phyloP scores from a whole-genome alignment of 2,888 invertebrate species.

The Acholoe squamosa region DNA sequence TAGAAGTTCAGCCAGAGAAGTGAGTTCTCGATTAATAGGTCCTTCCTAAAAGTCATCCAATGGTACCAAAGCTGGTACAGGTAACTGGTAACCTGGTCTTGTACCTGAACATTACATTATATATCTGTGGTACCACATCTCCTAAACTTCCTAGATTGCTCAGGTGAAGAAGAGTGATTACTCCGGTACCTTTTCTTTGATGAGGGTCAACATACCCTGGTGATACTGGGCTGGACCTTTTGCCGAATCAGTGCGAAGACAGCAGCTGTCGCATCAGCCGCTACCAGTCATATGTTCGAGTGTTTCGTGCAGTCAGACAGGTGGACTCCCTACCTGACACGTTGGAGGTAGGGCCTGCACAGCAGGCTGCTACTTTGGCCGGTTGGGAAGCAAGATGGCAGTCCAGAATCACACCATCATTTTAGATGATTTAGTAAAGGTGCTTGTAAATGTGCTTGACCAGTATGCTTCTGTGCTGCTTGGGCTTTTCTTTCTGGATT shows the following conservation, averaged over 20 bases:
- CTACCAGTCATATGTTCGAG: not conserved
- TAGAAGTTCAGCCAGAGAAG: not conserved
- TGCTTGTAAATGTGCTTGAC: conserved; percentile 56
- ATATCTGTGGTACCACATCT: not conserved
- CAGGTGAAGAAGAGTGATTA: not conserved
- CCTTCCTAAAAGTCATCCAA: not conserved
- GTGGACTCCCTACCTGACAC: conserved; percentile 69
- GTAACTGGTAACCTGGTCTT: too few species aligned
- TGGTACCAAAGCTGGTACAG: not conserved
- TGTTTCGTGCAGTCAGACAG: not conserved
- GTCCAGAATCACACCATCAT: conserved; percentile 3
- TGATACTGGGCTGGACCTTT: not conserved
- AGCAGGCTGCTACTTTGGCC: conserved; percentile 60
- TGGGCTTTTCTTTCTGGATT: conserved; percentile 51
- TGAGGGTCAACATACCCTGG: conserved; percentile 13
- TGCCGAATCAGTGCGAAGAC: conserved; percentile 54
- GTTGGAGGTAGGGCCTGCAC: conserved; percentile 70
- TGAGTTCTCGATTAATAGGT: conserved; percentile 2
- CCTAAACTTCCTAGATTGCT: conserved; percentile 25
- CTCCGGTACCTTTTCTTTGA: not conserved
- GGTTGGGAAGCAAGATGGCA: conserved; percentile 39
- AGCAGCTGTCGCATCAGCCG: conserved; percentile 51
- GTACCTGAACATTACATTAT: too few species aligned
- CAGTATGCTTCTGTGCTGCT: conserved; percentile 59
- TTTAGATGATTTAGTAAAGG: not conserved